phyloP scores from a whole-genome alignment of 2,797 vertebrate genomes.

The Pipistrellus nathusii region DNA sequence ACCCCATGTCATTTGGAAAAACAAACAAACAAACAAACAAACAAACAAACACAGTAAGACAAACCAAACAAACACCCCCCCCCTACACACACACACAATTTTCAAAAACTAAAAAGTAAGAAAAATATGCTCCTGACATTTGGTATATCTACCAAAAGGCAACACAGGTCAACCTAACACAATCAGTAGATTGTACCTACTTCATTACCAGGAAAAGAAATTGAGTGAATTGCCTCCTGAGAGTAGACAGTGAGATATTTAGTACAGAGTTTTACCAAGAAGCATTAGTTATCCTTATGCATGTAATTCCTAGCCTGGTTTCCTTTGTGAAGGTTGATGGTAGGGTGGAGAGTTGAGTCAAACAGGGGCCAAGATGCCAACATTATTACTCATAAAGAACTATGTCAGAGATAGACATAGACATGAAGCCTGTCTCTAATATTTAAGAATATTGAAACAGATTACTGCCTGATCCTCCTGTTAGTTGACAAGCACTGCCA shows the following conservation, averaged over 20 bases:
- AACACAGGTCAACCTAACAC: neutral
- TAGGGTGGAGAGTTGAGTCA: neutral
- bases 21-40: no score
- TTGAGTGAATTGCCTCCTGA: neutral
- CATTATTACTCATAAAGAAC: neutral
- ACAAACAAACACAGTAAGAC: no score
- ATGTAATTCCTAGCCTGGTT: neutral
- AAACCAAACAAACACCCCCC: no score
- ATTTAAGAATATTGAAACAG: constrained; percentile 11
- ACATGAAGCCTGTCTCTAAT: neutral
- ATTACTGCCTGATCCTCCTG: neutral
- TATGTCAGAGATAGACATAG: neutral
- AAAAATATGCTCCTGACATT: constrained; percentile 6
- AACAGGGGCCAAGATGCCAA: neutral
- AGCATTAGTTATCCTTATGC: neutral
- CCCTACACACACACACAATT: neutral
- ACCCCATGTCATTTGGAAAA: no score
- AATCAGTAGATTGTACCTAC: neutral
- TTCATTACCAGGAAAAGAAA: constrained; percentile 25
- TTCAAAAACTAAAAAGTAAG: constrained; percentile 36
- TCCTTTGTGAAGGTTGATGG: neutral
- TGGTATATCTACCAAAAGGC: constrained; percentile 7
- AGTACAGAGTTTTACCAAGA: neutral
- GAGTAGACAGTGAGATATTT: neutral
- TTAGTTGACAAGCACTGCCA: constrained; percentile 7